Evolutionary conservation across 1,140 invertebrate species (phyloP).

Genomic region (Drosophila lacteicornis): DNA sequence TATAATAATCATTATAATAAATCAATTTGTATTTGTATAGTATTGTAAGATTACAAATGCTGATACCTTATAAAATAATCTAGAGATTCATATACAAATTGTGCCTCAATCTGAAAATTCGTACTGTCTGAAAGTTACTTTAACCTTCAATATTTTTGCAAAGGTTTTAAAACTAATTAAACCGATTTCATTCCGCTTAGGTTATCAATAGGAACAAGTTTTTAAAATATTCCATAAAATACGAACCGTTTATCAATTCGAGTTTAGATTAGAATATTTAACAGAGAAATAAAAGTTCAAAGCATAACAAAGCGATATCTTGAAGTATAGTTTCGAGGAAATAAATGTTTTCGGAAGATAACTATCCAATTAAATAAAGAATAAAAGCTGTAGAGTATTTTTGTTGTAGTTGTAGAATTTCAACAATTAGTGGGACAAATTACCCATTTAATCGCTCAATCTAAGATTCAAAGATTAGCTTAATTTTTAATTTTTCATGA

Average conservation of each 20-base stretch:
- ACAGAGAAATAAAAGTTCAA: too few relatives aligned
- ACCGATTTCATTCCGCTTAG: neutral
- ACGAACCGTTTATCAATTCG: neutral
- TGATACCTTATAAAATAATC: too few relatives aligned
- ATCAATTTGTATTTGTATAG: neutral
- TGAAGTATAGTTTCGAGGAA: neutral
- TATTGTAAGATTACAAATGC: neutral
- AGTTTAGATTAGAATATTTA: neutral
- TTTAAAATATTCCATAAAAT: neutral
- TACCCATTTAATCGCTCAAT: neutral
- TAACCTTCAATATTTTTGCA: neutral
- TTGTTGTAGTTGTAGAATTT: neutral
- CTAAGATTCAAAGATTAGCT: slow-evolving; percentile 10
- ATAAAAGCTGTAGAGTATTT: neutral
- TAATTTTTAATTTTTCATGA: neutral
- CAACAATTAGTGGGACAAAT: neutral
- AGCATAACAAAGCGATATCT: too few relatives aligned
- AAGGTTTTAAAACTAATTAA: slow-evolving; percentile 1
- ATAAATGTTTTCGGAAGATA: neutral
- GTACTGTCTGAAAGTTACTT: neutral
- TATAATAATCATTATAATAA: neutral
- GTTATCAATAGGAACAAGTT: neutral
- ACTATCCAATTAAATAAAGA: neutral
- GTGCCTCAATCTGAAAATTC: neutral
- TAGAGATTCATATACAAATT: neutral